Conservation (phyloP, 2,797 vertebrate genomes). For the Paratrypauchen microcephalus region DNA sequence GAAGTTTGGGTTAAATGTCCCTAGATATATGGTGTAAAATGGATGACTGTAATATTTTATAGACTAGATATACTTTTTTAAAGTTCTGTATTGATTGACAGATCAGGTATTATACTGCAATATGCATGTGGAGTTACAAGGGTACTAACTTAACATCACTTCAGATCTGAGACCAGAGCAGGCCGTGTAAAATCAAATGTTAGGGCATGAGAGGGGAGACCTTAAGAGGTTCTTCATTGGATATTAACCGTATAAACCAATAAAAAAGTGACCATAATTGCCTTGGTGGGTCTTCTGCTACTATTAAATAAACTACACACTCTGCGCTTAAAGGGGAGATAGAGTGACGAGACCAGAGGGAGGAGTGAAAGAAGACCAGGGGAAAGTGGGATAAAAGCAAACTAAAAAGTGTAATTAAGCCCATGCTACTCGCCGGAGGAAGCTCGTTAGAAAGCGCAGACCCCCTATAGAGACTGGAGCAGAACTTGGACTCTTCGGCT, state of each 20-base stretch:
- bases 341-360: constrained; percentile 49
- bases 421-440: constrained; percentile 74
- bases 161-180: background rate
- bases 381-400: constrained; percentile 70
- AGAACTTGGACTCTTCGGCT: constrained; percentile 79
- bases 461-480: constrained; percentile 75
- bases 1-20: too few relatives aligned
- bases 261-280: constrained; percentile 19
- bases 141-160: background rate
- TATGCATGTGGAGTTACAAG: background rate
- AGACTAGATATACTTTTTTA: too few relatives aligned
- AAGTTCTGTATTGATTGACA: too few relatives aligned
- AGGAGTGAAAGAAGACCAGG: constrained; percentile 51
- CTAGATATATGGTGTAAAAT: background rate
- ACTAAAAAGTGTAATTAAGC: constrained; percentile 82
- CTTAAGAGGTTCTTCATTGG: constrained; percentile 4
- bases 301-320: constrained; percentile 46
- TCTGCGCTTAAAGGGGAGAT: constrained; percentile 28
- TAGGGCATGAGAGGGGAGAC: background rate
- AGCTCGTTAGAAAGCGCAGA: constrained; percentile 76
- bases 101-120: background rate
- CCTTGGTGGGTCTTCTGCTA: constrained; percentile 18
- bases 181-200: constrained; percentile 2
- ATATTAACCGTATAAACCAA: constrained; percentile 5
- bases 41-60: background rate